Evolutionary conservation across 2,888 invertebrate species (phyloP).

Genomic region (Uloborus plumipes): DNA sequence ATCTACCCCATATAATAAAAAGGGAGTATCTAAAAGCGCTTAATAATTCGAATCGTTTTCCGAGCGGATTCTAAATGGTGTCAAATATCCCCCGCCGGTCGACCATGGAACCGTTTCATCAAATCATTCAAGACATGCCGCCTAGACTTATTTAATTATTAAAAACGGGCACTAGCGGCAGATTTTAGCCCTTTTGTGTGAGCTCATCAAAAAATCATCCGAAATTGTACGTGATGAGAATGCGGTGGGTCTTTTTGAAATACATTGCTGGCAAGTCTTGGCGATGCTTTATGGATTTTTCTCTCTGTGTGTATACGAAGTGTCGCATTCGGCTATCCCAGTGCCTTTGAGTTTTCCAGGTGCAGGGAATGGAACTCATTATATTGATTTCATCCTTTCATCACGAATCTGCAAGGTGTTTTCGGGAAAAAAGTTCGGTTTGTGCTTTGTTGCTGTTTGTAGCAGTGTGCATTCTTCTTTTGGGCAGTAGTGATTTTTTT

Average conservation of each 20-base stretch:
- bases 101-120: conserved; percentile 47
- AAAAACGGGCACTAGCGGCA: conserved; percentile 12
- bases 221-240: conserved; percentile 24
- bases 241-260: background rate
- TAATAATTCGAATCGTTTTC: conserved; percentile 45
- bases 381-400: too few species aligned
- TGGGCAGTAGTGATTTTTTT: too few species aligned
- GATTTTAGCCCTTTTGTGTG: conserved; percentile 30
- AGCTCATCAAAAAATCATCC: conserved; percentile 53
- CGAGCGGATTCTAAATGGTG: conserved; percentile 16
- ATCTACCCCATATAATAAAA: conserved; percentile 1
- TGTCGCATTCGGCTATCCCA: background rate
- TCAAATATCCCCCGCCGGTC: conserved; percentile 43
- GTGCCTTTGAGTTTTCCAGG: too few species aligned
- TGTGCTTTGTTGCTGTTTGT: too few species aligned
- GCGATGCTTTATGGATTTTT: background rate
- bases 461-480: too few species aligned
- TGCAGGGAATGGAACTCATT: too few species aligned
- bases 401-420: too few species aligned
- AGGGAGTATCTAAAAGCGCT: conserved; percentile 2
- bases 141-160: conserved; percentile 47
- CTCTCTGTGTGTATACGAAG: background rate
- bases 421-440: too few species aligned
- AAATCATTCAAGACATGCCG: conserved; percentile 47
- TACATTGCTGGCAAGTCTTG: background rate